These are phyloP conservation scores for Andrena chrysosceles DNA, from an alignment of 2,888 invertebrate genomes.

Conservation along the genomic window DNA sequence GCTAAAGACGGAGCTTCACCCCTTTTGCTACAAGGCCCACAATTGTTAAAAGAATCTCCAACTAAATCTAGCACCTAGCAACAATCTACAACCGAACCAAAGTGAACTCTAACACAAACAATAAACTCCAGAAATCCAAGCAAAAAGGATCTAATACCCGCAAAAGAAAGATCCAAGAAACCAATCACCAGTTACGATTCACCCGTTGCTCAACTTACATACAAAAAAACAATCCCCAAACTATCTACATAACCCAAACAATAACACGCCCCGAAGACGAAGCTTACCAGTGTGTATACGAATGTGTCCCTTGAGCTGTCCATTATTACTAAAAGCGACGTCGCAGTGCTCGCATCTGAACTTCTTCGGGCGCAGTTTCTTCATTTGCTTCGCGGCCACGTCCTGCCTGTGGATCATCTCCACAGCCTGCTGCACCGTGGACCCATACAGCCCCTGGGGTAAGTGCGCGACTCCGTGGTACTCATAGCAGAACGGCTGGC, in stretches of 20 bases:
- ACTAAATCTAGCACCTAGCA: background rate
- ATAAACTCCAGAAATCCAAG: background rate
- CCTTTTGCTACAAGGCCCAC: too few relatives aligned
- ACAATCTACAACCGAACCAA: background rate
- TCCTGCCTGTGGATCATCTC: constrained; percentile 78
- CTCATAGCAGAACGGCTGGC: constrained; percentile 16
- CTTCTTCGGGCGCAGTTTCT: constrained; percentile 94
- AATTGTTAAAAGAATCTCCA: background rate
- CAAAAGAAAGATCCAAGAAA: background rate
- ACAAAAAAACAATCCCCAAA: background rate
- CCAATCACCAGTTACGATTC: background rate
- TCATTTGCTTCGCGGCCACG: constrained; percentile 78
- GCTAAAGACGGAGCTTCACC: too few relatives aligned
- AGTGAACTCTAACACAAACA: background rate
- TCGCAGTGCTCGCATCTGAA: constrained; percentile 96
- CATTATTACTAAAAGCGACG: constrained; percentile 97
- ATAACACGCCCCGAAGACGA: background rate
- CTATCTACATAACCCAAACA: background rate
- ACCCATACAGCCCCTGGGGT: constrained; percentile 18
- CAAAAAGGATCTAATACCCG: background rate
- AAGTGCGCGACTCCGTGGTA: constrained; percentile 3
- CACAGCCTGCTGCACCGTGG: constrained; percentile 75
- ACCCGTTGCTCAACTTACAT: background rate
- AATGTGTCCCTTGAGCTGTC: constrained; percentile 96
- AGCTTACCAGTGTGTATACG: constrained; percentile 93